A percentile compares a stretch with the other conserved stretches of the same genome.
phyloP scores from a whole-genome alignment of 2,888 invertebrate species.

The Philopedon plagiatum region DNA sequence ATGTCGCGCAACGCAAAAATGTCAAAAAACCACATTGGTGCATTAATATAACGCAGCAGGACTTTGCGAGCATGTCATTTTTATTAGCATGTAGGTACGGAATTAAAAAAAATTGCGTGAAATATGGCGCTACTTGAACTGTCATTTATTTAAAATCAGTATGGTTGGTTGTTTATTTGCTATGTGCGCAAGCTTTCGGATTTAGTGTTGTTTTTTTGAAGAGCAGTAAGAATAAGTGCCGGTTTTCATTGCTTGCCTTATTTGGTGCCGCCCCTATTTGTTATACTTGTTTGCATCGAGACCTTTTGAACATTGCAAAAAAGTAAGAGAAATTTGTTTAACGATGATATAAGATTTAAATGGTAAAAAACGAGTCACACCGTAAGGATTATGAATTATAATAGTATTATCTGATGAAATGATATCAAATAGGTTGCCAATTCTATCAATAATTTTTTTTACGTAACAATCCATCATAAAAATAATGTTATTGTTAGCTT shows the following conservation, averaged over 20 bases:
- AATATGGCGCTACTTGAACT: slow-evolving; percentile 49
- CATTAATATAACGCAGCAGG: slow-evolving; percentile 44
- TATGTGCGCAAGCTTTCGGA: slow-evolving; percentile 27
- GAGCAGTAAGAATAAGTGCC: slow-evolving; percentile 24
- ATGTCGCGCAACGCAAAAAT: slow-evolving; percentile 35
- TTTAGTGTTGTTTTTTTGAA: slow-evolving; percentile 27
- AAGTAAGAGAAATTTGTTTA: background rate
- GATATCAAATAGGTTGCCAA: no score
- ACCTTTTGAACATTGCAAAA: background rate
- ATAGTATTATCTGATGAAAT: no score
- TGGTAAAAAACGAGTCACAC: no score
- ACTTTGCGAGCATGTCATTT: slow-evolving; percentile 26
- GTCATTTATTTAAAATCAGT: slow-evolving; percentile 47
- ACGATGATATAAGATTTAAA: no score
- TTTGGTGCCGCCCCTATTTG: slow-evolving; percentile 40
- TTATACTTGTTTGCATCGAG: slow-evolving; percentile 15
- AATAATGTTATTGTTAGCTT: no score
- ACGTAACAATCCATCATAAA: no score
- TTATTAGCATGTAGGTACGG: slow-evolving; percentile 33
- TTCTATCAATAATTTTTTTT: no score
- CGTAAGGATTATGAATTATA: no score
- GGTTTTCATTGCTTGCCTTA: slow-evolving; percentile 32
- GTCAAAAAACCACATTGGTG: slow-evolving; percentile 40
- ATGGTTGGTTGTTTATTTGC: slow-evolving; percentile 40
- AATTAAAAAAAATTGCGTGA: slow-evolving; percentile 31